These are phyloP conservation scores for Stichopus horrens DNA, from an alignment of 53 echinoderm and acorn worm species.

Conservation along the genomic window DNA sequence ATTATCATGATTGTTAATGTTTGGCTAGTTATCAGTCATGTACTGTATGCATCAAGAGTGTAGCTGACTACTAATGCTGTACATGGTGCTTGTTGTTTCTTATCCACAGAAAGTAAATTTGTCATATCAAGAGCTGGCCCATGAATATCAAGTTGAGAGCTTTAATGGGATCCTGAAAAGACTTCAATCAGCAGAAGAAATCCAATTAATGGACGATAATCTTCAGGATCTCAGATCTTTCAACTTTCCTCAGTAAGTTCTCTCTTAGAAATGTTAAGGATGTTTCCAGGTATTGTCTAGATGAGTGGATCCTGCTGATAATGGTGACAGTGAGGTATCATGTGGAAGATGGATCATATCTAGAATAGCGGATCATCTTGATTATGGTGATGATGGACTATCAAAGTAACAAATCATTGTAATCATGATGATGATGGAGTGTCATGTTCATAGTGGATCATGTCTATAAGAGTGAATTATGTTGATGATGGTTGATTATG, in stretches of 20 bases:
- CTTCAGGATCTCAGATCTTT: conserved; percentile 66
- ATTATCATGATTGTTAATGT: too few relatives aligned
- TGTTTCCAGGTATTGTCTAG: not conserved
- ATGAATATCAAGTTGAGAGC: conserved; percentile 81
- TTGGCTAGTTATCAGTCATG: too few relatives aligned
- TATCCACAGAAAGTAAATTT: conserved; percentile 71
- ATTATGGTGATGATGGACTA: too few relatives aligned
- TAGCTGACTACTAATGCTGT: too few relatives aligned
- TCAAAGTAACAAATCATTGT: too few relatives aligned
- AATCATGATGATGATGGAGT: too few relatives aligned
- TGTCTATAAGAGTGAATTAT: too few relatives aligned
- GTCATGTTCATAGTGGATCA: too few relatives aligned
- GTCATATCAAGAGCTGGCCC: conserved; percentile 87
- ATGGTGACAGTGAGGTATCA: not conserved
- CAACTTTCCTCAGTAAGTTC: conserved; percentile 66
- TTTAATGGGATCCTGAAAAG: conserved; percentile 72
- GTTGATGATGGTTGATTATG: too few relatives aligned
- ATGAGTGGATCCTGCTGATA: not conserved
- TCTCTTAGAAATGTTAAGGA: not conserved
- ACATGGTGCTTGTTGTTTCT: too few relatives aligned
- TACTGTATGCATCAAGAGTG: too few relatives aligned
- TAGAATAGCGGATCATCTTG: too few relatives aligned
- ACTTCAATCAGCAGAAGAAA: conserved; percentile 72
- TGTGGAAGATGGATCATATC: not conserved
- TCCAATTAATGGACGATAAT: conserved; percentile 74